Evolutionary conservation across 2,113 vertebrate genomes (phyloP).

Genomic region (Siniperca chuatsi): DNA sequence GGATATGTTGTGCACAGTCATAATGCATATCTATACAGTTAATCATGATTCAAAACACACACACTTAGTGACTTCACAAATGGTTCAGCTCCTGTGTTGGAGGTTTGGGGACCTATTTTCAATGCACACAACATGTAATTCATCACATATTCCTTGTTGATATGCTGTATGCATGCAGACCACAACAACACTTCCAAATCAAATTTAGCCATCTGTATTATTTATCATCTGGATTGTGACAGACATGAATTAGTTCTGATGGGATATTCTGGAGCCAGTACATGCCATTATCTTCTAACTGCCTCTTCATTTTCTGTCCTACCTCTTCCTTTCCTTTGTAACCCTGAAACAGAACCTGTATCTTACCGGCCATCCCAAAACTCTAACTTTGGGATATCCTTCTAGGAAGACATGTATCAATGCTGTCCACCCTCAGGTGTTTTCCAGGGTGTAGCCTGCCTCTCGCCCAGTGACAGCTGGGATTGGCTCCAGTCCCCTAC

Average conservation of each 20-base stretch:
- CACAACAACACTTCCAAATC: neutral
- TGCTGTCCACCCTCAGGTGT: neutral
- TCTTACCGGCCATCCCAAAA: neutral
- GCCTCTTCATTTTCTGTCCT: neutral
- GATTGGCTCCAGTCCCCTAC: neutral
- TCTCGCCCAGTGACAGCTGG: neutral
- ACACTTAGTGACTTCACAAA: neutral
- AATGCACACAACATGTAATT: neutral
- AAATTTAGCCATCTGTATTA: constrained; percentile 11
- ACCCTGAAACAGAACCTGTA: neutral
- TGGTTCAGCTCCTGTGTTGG: neutral
- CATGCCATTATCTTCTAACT: neutral
- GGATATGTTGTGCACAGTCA: constrained; percentile 5
- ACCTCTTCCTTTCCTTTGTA: neutral
- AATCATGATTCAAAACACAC: constrained; percentile 28
- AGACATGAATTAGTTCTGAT: constrained; percentile 28
- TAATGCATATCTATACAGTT: constrained; percentile 8
- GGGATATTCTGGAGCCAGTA: neutral
- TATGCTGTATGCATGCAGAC: constrained; percentile 21
- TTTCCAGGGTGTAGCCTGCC: neutral
- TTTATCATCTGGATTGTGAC: constrained; percentile 9
- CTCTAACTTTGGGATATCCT: neutral
- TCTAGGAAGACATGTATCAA: neutral
- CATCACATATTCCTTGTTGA: constrained; percentile 28
- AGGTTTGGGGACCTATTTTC: neutral